Evolutionary conservation across 2,888 invertebrate genomes (phyloP), one percentile per base, ranked within the genome.

Genomic region (Alsophila aescularia): DNA sequence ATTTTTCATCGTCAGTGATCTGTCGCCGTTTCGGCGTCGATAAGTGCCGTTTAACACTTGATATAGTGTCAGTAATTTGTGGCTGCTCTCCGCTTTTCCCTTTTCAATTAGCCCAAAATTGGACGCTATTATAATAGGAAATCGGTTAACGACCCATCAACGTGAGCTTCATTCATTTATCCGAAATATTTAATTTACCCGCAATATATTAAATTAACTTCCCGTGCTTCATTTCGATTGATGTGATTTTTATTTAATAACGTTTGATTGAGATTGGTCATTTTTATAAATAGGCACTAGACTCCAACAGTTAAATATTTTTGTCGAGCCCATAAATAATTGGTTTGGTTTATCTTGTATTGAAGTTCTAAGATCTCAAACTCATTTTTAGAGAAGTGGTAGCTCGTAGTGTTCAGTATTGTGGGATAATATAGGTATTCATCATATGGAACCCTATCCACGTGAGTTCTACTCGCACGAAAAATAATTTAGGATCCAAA

Each of bases 11-110:
- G 77, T 79, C 79, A 81, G 79, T 81, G 83, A 80, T 80, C 80
- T 77, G 81, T 82, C 81, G 84, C 77, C 80, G 83, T 85, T 85
- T 85, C 86, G 85, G 86, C 81, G 84, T 81, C 85, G 83, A 85
- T 90, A 90, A 90, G 81, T 89, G 85, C 83, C 89, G 85, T 87
- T 90, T 90, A 90, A 87, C 91, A 90, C 90, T 87, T 91, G 91
- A 91, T 91, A 73, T 90, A 91, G 90, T 91, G 90, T 87, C 86
- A 72, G 84, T 91, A 91, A 91, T 91, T 89, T 88, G 87, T 83
- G 85, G 75, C 73, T 77, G 77, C 75, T 79, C 79, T 79, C 77
- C 80, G 75, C 78, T 87, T 87, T 87, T 85, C 81, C 74, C 80
- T 89, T 90, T 90, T 91, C 91, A 90, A 91, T 91, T 90, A 90